Evolutionary conservation across 2,888 invertebrate genomes (phyloP).

Genomic region (Dolomedes plantarius): DNA sequence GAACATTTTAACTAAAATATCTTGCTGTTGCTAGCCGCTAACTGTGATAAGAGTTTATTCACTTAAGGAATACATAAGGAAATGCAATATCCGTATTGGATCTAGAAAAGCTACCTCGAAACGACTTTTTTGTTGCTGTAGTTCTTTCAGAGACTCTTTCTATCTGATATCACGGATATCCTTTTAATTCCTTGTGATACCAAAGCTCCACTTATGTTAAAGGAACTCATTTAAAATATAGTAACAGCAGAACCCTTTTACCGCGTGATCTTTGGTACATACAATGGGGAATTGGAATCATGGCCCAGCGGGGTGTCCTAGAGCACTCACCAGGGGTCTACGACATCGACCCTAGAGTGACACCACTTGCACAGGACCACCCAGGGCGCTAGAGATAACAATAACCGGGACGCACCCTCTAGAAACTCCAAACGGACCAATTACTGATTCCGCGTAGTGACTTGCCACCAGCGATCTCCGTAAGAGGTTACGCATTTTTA

Average conservation of each 20-base stretch:
- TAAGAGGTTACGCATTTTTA: not conserved
- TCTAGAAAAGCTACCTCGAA: no score
- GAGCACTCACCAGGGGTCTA: conserved; percentile 33
- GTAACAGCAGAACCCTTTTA: not conserved
- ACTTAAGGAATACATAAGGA: no score
- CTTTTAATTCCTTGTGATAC: no score
- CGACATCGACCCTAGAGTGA: conserved; percentile 42
- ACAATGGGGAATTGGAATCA: conserved; percentile 39
- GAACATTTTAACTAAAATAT: no score
- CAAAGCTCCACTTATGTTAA: no score
- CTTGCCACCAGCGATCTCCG: conserved; percentile 32
- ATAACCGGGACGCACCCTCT: conserved; percentile 45
- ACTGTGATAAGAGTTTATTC: no score
- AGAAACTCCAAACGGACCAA: conserved; percentile 29
- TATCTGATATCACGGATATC: no score
- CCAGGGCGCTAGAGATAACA: conserved; percentile 43
- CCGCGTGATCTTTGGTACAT: not conserved
- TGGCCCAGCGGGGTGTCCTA: conserved; percentile 25
- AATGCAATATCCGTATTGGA: no score
- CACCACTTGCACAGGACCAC: conserved; percentile 47
- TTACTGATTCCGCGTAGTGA: conserved; percentile 33
- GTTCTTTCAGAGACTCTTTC: no score
- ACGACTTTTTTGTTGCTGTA: no score
- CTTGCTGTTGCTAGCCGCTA: no score
- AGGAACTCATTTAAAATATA: not conserved